A percentile compares a stretch with the other conserved stretches of the same genome.
phyloP scores from a whole-genome alignment of 2,888 invertebrate genomes.

The Uloborus plumipes region DNA sequence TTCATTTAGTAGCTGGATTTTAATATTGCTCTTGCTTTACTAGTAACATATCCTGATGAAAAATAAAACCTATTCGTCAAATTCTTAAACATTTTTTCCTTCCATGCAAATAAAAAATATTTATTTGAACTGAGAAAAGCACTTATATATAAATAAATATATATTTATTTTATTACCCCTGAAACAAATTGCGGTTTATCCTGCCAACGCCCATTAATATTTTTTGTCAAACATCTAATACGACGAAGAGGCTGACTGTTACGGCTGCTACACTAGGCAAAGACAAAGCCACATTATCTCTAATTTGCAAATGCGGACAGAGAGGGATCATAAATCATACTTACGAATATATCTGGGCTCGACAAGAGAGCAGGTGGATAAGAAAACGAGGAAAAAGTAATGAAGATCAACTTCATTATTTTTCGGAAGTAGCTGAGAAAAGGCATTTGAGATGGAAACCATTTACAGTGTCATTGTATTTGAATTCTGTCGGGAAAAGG shows the following conservation, averaged over 20 bases:
- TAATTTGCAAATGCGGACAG: slow-evolving; percentile 13
- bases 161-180: slow-evolving; percentile 18
- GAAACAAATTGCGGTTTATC: slow-evolving; percentile 9
- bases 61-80: too few relatives aligned
- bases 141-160: slow-evolving; percentile 22
- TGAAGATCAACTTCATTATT: not conserved
- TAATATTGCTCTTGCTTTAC: too few relatives aligned
- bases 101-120: too few relatives aligned
- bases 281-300: slow-evolving; percentile 21
- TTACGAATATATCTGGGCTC: slow-evolving; percentile 17
- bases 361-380: not conserved
- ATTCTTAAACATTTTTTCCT: too few relatives aligned
- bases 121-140: not conserved
- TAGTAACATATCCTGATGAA: too few relatives aligned
- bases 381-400: slow-evolving; percentile 1
- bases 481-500: too few relatives aligned
- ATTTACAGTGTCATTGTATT: too few relatives aligned
- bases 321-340: slow-evolving; percentile 16
- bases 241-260: not conserved
- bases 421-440: not conserved
- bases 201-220: slow-evolving; percentile 20
- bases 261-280: slow-evolving; percentile 5
- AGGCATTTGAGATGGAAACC: too few relatives aligned
- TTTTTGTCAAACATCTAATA: slow-evolving; percentile 15
- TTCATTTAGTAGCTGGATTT: too few relatives aligned